Evolutionary conservation across 2,888 invertebrate species (phyloP).

Genomic region (Eledone cirrhosa): DNA sequence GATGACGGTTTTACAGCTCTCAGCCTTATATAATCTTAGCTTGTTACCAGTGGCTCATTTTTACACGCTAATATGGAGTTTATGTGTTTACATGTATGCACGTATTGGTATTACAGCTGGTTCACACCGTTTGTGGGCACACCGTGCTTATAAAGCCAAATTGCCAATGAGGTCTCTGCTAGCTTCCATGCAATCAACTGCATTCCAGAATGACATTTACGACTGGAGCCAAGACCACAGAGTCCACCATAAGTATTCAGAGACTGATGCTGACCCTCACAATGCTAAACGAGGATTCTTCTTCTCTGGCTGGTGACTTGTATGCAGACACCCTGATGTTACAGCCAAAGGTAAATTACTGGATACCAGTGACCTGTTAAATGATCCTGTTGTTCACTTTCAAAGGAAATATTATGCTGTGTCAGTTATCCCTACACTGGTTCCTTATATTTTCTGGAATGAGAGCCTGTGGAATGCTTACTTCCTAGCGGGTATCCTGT

Average conservation of each 20-base stretch:
- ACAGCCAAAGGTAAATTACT: constrained; percentile 76
- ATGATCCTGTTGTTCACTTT: constrained; percentile 81
- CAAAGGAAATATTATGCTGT: constrained; percentile 77
- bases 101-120: constrained; percentile 91
- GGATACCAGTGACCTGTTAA: constrained; percentile 82
- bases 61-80: too few species aligned
- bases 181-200: constrained; percentile 81
- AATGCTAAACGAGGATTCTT: constrained; percentile 80
- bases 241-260: constrained; percentile 67
- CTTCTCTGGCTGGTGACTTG: constrained; percentile 93
- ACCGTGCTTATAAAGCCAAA: constrained; percentile 88
- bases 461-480: too few species aligned
- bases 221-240: constrained; percentile 68
- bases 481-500: too few species aligned
- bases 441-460: too few species aligned
- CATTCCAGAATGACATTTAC: constrained; percentile 69
- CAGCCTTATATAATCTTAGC: too few species aligned
- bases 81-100: constrained; percentile 68
- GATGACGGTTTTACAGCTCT: too few species aligned
- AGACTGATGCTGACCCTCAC: constrained; percentile 68
- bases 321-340: constrained; percentile 88
- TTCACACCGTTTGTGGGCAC: constrained; percentile 91
- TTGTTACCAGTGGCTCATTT: constrained; percentile 33
- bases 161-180: constrained; percentile 82
- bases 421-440: too few species aligned